A percentile compares a stretch with the other conserved stretches of the same genome.
Conservation (phyloP, 1,140 invertebrate genomes). For the Drosophila tristis region DNA sequence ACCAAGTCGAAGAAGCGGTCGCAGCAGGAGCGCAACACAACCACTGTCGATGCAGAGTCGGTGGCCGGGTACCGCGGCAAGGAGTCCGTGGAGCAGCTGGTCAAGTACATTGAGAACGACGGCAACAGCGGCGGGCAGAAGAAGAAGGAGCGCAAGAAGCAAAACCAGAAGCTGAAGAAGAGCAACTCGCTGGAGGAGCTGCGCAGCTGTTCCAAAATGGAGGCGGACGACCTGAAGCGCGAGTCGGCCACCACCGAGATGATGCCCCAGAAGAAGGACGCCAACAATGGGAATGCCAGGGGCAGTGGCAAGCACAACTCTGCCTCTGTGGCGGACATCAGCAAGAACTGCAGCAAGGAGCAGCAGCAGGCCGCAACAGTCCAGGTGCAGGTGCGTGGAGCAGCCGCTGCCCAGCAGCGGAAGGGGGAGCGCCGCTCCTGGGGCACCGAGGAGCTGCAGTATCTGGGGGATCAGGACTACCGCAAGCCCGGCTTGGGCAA, state of each 20-base stretch:
- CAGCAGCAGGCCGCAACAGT: conserved; percentile 15
- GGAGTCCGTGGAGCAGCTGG: conserved; percentile 85
- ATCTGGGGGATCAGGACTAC: conserved; percentile 58
- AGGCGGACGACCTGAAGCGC: conserved; percentile 79
- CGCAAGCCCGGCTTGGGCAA: conserved; percentile 7
- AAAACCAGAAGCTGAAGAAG: conserved; percentile 85
- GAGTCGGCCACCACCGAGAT: conserved; percentile 82
- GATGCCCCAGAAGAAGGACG: conserved; percentile 74
- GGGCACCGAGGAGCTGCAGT: conserved; percentile 86
- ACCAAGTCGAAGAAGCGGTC: conserved; percentile 74
- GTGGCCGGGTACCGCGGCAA: conserved; percentile 87
- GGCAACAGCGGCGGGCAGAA: conserved; percentile 47
- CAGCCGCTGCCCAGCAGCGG: conserved; percentile 29
- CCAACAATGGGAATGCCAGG: conserved; percentile 6
- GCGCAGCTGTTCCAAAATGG: conserved; percentile 83
- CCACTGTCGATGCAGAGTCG: conserved; percentile 85
- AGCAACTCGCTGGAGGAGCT: conserved; percentile 89
- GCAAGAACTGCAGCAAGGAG: conserved; percentile 64
- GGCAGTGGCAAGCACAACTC: conserved; percentile 58
- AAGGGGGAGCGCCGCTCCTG: conserved; percentile 86
- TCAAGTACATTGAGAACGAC: conserved; percentile 85
- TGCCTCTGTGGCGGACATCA: conserved; percentile 63
- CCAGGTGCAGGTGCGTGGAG: conserved; percentile 25
- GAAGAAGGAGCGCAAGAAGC: conserved; percentile 75
- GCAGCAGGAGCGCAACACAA: conserved; percentile 85